Base-by-base conservation (phyloP, 2,113 vertebrate genomes). In the Amazona guildingii region DNA sequence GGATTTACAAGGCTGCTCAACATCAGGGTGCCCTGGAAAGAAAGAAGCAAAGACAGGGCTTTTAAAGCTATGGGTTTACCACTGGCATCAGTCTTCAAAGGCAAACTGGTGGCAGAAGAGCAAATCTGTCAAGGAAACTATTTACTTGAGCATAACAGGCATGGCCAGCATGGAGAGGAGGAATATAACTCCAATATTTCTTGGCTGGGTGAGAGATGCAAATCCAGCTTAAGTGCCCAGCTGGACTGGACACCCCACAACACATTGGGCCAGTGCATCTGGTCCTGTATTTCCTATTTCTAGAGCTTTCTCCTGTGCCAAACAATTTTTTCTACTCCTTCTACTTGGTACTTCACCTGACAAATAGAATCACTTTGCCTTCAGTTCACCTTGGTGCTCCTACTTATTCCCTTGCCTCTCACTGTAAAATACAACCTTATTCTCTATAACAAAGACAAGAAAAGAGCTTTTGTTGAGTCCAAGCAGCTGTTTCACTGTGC, bases 1-100 rank as follows among this genome's bases (percentile, higher is more conserved):
- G 94, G 99, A 98, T 95, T 99, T 99, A 83, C 99, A 99, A 17
- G 98, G 98, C 94, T 99, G 99, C 95, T 99, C 99, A 66, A 99
- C 99, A 9, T 99, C 99, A 85, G 99, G 99, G 78, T 99, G 99
- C n/a, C 99, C 99, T 99, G 90, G 52, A 76, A 79, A 75, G 93
- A 91, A 83, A n/a, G 46, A 82, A 89, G 43, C 4, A 86, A 73
- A 82, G 28, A 63, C 28, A 83, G 9, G 29, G n/a, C 6, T 59
- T 59, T 59, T 10, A 59, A 24, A 24, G 21, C 57, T 10, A 35
- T 35, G 57, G 57, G 57, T 24, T 59, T 59, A 59, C 57, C 74
- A 43, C 1, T 67, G 41, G 59, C 49, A 83, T 37, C 25, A 28
- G 37, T 66, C 6, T 76, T 54, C 39, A 91, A 85, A 93, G 37